These are phyloP conservation scores for Pygoscelis antarcticus DNA, from an alignment of 2,113 vertebrate species.

Conservation along the genomic window DNA sequence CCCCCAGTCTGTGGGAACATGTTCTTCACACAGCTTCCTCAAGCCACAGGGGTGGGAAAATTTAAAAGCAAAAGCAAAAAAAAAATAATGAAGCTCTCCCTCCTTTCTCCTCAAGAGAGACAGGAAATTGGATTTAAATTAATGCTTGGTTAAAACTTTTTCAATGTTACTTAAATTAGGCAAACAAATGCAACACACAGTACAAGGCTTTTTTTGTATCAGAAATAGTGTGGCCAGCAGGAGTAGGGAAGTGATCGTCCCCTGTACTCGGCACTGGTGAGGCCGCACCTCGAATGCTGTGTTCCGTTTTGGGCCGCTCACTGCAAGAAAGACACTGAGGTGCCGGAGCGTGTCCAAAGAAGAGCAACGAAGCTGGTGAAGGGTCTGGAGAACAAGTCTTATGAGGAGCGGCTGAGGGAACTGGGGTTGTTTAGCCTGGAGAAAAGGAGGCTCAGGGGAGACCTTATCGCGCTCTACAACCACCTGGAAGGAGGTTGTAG, in stretches of 20 bases:
- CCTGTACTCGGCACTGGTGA: background rate
- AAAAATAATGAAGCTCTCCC: background rate
- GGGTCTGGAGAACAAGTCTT: background rate
- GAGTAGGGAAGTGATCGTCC: background rate
- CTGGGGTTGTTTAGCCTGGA: background rate
- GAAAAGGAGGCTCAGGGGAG: background rate
- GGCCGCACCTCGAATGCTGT: background rate
- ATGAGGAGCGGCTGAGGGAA: background rate
- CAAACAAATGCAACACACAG: background rate
- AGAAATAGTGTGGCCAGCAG: background rate
- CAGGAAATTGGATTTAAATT: slow-evolving; percentile 58
- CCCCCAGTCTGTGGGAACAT: slow-evolving; percentile 51
- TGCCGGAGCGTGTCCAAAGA: background rate
- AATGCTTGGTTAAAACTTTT: background rate
- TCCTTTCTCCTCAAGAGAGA: background rate
- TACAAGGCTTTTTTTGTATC: background rate
- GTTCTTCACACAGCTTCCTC: slow-evolving; percentile 47
- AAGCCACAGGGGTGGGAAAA: slow-evolving; percentile 22
- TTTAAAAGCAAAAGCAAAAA: background rate
- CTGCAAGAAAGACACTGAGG: background rate
- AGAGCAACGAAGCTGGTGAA: background rate
- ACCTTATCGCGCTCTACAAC: background rate
- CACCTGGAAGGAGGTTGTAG: background rate
- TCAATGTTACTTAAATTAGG: background rate
- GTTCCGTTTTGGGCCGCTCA: background rate